Base-by-base conservation (phyloP, 2,888 invertebrate species). In the Proisotoma minuta region DNA sequence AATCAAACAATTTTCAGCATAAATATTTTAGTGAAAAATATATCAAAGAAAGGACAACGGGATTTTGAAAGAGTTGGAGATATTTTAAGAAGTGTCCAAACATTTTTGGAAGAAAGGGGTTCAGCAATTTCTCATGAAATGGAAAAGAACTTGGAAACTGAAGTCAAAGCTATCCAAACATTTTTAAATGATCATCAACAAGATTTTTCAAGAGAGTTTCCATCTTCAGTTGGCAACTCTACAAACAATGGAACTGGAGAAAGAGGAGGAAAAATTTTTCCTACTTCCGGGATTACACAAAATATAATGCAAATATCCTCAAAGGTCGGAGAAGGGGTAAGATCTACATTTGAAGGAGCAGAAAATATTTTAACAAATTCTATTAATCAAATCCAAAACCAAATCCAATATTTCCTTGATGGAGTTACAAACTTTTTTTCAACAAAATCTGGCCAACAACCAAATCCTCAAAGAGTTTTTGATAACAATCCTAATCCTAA, bases 351-450 rank as follows among this genome's bases (percentile, higher is more conserved):
- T 27, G 22, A 29, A 29, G 53, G 23, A 29, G 53, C 29, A 3
- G 57, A 57, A 47, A 24, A 57, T n/a, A 49, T 18, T 24, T n/a
- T 47, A 2, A 47, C 48, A 18, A 27, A 23, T 10, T 39, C 53
- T 18, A 8, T 54, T 3, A 27, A 20, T 1, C 47, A 51, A 34
- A 51, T 50, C 26, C 51, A 59, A 29, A 40, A n/a, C n/a, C 54
- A 54, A 40, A 39, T 54, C 22, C 54, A 22, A 23, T 23, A 12
- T n/a, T 59, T 59, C 20, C 34, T 51, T n/a, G 26, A 23, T 39
- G 59, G 59, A 23, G 18, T 59, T 34, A 51, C 29, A 15, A 39
- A 24, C 10, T 40, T 59, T 12, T 50, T 59, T 29, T 18, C 24
- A n/a, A 5, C 5, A 43, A 43, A 34, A 10, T 15, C 34, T 34